A percentile compares a stretch with the other conserved stretches of the same genome.
phyloP scores from a whole-genome alignment of 1,140 invertebrate genomes.

The Nixonia krombeini region DNA sequence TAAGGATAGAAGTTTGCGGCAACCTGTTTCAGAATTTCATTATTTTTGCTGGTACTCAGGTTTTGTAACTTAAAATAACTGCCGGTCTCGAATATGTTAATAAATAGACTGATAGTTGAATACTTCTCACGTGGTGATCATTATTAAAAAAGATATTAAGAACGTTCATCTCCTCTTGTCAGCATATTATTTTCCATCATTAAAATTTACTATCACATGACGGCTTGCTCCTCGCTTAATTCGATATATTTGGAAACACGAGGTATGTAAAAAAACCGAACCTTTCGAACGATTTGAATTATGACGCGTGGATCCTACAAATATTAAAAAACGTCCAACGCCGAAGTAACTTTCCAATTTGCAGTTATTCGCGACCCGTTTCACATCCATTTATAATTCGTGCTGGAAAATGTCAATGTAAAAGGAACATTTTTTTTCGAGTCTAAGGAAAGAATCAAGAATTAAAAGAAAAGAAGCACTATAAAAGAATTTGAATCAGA shows the following conservation, averaged over 20 bases:
- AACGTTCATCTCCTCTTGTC: too few species aligned
- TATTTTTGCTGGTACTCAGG: too few species aligned
- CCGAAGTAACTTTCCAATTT: constrained; percentile 43
- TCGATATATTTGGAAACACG: constrained; percentile 24
- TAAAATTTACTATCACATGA: too few species aligned
- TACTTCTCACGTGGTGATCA: too few species aligned
- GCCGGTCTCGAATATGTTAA: too few species aligned
- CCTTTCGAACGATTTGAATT: constrained; percentile 37
- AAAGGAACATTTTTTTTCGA: constrained; percentile 28
- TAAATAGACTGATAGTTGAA: too few species aligned
- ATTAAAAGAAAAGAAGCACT: neutral
- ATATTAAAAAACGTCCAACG: constrained; percentile 40
- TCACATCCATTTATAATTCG: constrained; percentile 29
- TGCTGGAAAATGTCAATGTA: constrained; percentile 26
- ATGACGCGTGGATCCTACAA: constrained; percentile 24
- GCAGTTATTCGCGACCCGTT: constrained; percentile 41
- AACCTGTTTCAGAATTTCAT: too few species aligned
- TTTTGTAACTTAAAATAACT: too few species aligned
- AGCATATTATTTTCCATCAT: too few species aligned
- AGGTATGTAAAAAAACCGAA: constrained; percentile 23
- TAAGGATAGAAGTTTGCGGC: too few species aligned
- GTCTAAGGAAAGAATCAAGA: constrained; percentile 1
- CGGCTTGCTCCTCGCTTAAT: constrained; percentile 19
- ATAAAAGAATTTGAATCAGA: neutral
- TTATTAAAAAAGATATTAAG: too few species aligned